Percentiles rank a stretch among this genome's conserved stretches.
Conservation (phyloP, 1,140 invertebrate species). For the Macrobrachium nipponense region DNA sequence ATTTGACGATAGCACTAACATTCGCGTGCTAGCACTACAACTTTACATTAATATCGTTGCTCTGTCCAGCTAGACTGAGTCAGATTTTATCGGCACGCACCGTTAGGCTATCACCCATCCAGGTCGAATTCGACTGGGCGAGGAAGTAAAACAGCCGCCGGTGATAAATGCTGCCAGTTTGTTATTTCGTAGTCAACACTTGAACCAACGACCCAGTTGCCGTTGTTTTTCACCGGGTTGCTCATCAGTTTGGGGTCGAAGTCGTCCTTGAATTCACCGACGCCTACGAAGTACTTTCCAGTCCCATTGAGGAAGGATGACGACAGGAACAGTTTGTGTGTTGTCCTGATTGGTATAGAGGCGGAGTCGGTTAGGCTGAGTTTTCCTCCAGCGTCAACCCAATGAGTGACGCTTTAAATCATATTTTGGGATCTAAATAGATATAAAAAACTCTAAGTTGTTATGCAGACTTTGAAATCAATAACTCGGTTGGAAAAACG, state of each 20-base stretch:
- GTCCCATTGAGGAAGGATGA: constrained; percentile 20
- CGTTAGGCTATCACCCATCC: constrained; percentile 66
- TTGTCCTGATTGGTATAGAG: constrained; percentile 30
- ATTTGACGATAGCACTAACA: too few relatives aligned
- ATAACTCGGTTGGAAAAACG: too few relatives aligned
- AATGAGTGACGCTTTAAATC: too few relatives aligned
- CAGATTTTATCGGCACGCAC: too few relatives aligned
- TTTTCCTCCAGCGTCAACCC: too few relatives aligned
- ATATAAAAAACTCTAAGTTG: too few relatives aligned
- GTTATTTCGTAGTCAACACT: constrained; percentile 66
- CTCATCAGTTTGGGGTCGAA: constrained; percentile 14
- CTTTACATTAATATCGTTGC: too few relatives aligned
- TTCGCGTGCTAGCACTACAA: too few relatives aligned
- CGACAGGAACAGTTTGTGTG: constrained; percentile 23
- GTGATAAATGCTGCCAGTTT: constrained; percentile 66
- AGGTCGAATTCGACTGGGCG: constrained; percentile 65
- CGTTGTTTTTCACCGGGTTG: constrained; percentile 57
- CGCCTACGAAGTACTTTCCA: constrained; percentile 55
- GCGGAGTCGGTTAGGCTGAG: neutral
- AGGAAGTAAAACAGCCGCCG: constrained; percentile 67
- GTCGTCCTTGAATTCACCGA: constrained; percentile 47
- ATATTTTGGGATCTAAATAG: too few relatives aligned
- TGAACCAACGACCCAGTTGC: constrained; percentile 40
- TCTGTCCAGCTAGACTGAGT: too few relatives aligned
- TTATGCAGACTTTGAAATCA: too few relatives aligned